Percentiles rank a stretch among this genome's conserved stretches.
Conservation (phyloP, 2,113 vertebrate genomes). For the Neoarius graeffei region DNA sequence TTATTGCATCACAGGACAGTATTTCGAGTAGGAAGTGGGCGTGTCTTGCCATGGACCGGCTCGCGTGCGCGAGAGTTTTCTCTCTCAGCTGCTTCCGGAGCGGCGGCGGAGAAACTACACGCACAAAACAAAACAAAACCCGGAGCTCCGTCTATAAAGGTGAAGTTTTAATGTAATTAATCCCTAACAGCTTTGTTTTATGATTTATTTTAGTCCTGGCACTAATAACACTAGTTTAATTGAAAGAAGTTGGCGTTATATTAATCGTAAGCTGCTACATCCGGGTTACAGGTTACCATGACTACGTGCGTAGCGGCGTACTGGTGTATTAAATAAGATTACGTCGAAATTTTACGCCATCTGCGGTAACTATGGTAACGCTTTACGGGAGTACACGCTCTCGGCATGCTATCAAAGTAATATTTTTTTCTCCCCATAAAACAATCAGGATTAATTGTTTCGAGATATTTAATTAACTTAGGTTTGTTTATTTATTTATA, state of each 20-base stretch:
- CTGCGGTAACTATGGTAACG: background rate
- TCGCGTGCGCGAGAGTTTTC: background rate
- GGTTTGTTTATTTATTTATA: background rate
- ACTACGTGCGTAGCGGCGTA: background rate
- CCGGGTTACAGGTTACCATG: background rate
- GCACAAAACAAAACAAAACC: background rate
- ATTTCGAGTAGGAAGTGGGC: slow-evolving; percentile 2
- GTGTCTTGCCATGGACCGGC: slow-evolving; percentile 4
- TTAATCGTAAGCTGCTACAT: background rate
- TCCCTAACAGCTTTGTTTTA: background rate
- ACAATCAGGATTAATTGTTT: background rate
- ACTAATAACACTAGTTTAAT: background rate
- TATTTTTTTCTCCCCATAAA: background rate
- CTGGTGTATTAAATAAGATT: background rate
- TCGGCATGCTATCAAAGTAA: background rate
- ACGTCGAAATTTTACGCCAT: background rate
- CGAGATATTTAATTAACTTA: background rate
- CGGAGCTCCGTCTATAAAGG: background rate
- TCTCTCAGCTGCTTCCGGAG: background rate
- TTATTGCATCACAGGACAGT: background rate
- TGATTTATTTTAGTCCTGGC: background rate
- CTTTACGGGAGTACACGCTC: background rate
- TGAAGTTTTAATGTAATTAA: background rate
- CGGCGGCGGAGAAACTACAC: background rate
- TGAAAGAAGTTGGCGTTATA: background rate